Base-by-base conservation (phyloP, 2,113 vertebrate species). In the Actenoides lindsayi region DNA sequence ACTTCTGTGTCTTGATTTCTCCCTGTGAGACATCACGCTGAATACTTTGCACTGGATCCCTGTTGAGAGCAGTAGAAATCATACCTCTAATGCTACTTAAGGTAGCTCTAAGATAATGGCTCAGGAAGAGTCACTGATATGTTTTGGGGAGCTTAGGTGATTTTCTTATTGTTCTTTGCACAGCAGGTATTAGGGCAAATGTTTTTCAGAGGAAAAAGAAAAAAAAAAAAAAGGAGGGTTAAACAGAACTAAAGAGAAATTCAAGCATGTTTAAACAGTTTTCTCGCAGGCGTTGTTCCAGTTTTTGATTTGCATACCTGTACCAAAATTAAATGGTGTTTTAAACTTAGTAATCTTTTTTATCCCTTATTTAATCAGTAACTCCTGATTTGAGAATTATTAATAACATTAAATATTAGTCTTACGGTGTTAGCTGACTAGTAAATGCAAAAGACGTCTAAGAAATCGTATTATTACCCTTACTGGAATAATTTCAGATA, bases 401-500 rank as follows among this genome's bases (percentile, higher is more conserved):
- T 98, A 97, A 96, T 97, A 95, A 91, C 82, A 95, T 97, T 95
- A 98, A 97, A 97, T 97, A 96, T 97, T 98, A 97, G 94, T 68
- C 95, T 98, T 96, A 93, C 88, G 88, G 44, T 95, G 85, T 96
- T 97, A 97, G 71, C 83, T 94, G 91, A 97, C 88, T 91, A 79
- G 92, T 83, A 95, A 97, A 95, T 96, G 92, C 83, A 97, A 90
- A 97, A 83, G 86, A 96, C 82, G 84, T 94, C 89, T 97, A 95
- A 93, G 93, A 96, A 96, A 88, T 94, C 79, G 67, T 97, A 94
- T 94, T 96, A 93, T 92, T 97, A 97, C 88, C 81, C 79, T 95
- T 97, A 96, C 79, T 96, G 67, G 70, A 97, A 89, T 71, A 10
- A 78, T 94, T 96, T 93, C 82, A 97, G 87, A 84, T 87, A 76